phyloP scores from a whole-genome alignment of 2,113 vertebrate genomes.

The Onychostruthus taczanowskii region DNA sequence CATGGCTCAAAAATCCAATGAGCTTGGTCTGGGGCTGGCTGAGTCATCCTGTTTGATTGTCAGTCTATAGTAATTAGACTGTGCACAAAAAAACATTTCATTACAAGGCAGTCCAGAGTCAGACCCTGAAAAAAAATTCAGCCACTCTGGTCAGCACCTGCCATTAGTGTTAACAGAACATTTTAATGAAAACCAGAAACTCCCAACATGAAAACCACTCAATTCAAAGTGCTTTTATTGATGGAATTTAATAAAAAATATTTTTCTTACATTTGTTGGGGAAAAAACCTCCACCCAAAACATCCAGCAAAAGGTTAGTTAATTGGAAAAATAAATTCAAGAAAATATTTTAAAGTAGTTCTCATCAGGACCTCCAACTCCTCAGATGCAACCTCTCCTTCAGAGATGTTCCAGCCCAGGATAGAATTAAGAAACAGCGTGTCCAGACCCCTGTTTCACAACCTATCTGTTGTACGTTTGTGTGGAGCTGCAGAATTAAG shows the following conservation, averaged over 20 bases:
- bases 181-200: background rate
- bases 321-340: background rate
- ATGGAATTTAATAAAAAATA: background rate
- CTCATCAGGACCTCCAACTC: background rate
- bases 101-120: background rate
- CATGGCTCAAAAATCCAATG: background rate
- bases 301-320: background rate
- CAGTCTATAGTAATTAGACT: background rate
- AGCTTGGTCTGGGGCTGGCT: background rate
- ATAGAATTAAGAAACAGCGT: background rate
- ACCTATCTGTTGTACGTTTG: background rate
- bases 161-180: background rate
- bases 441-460: background rate
- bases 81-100: background rate
- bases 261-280: background rate
- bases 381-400: background rate
- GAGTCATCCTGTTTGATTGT: background rate
- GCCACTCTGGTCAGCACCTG: background rate
- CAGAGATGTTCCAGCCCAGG: background rate
- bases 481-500: background rate
- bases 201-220: background rate
- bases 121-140: background rate
- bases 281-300: fast-evolving
- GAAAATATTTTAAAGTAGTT: background rate
- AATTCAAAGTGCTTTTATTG: background rate